Conservation (phyloP, 2,888 invertebrate species). For the Acronicta psi region DNA sequence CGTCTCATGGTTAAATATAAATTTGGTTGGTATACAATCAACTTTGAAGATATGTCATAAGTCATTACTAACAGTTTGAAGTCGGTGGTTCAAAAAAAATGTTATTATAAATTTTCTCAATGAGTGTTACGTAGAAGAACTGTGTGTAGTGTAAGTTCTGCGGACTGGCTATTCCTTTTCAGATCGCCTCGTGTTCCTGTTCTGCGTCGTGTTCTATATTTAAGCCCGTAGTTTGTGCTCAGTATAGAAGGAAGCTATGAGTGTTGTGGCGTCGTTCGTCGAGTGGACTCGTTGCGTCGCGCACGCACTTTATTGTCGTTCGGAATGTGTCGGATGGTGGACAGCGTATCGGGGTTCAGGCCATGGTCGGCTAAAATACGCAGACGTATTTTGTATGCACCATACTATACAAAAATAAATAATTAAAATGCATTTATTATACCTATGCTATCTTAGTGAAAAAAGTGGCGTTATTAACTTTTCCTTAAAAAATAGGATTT, state of each 20-base stretch:
- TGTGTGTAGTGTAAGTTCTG: constrained; percentile 56
- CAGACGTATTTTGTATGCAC: constrained; percentile 53
- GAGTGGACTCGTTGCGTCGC: constrained; percentile 64
- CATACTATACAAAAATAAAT: constrained; percentile 63
- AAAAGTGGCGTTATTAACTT: constrained; percentile 56
- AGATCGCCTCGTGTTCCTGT: constrained; percentile 82
- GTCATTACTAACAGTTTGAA: too few relatives aligned
- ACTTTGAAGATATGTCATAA: too few relatives aligned
- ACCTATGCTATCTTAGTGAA: constrained; percentile 68
- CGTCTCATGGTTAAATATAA: too few relatives aligned
- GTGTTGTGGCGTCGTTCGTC: constrained; percentile 76
- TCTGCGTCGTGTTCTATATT: constrained; percentile 84
- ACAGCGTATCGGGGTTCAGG: constrained; percentile 58
- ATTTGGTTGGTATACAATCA: too few relatives aligned
- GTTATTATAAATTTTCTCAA: too few relatives aligned
- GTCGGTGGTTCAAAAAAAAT: too few relatives aligned
- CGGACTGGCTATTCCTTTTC: constrained; percentile 70
- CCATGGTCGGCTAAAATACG: constrained; percentile 45
- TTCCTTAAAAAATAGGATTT: constrained; percentile 21
- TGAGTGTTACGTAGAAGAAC: constrained; percentile 5
- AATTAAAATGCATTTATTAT: constrained; percentile 67
- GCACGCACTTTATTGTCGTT: constrained; percentile 67
- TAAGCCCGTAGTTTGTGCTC: constrained; percentile 83
- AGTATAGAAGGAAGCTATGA: constrained; percentile 77
- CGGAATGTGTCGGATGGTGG: constrained; percentile 68